Base-by-base conservation (phyloP, 1,140 invertebrate species). In the Drosophila tsacasi region DNA sequence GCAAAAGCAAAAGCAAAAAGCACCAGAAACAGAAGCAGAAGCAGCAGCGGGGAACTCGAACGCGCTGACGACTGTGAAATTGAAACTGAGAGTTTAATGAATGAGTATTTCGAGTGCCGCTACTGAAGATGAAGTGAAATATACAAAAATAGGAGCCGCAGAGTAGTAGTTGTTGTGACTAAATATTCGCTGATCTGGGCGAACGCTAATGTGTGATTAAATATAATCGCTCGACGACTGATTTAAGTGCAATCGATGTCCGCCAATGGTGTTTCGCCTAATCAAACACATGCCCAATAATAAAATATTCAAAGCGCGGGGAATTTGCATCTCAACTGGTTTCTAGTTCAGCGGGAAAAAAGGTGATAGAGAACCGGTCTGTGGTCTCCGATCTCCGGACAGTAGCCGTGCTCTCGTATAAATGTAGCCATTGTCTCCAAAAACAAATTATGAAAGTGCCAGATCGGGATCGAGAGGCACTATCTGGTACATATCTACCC, bases 321-420 rank as follows among this genome's bases (percentile, higher is more conserved):
- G 17, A 30, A 74, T 74, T 74, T 25, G 68, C 67, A 74, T 74
- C 23, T 52, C 67, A 61, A 74, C 71, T 74, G 68, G 71, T 74
- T 74, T 57, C 35, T 61, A 71, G 39, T 37, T 42, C 13, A 21
- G 42, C 39, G 19, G 44, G 19, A 39, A 67, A 37, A 27, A 50
- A 50, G 42, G 69, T 50, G 37, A 60, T 42, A 65, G 57, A 72
- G 60, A 78, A 74, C 78, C 74, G 82, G 67, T 58, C 32, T 12
- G 15, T 13, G 4, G 32, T 27, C 9, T 27, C 6, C 15, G 32
- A 52, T 21, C 63, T 49, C 66, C 44, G 42, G 50, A 79, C 83
- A 76, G 82, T 86, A 85, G 83, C 83, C 58, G 67, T 65, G 81
- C 62, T 75, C 65, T 76, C 62, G 81, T 73, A 85, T 85, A 86